Evolutionary conservation across 2,797 vertebrate species (phyloP).

Genomic region (Poeciliopsis infans): DNA sequence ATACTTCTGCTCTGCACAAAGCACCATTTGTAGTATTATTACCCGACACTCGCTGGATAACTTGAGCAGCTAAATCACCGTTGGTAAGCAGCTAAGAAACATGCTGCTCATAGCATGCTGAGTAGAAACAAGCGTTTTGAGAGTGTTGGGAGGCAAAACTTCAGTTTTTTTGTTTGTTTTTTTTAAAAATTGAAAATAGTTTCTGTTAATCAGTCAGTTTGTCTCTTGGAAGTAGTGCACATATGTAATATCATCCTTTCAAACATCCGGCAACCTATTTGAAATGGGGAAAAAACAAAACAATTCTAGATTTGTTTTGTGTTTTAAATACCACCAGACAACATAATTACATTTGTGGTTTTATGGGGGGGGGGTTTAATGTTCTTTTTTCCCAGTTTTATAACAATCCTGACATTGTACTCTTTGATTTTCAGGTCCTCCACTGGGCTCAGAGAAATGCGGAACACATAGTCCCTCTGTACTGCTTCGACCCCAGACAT

Average conservation of each 20-base stretch:
- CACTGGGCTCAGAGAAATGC: slow-evolving; percentile 84
- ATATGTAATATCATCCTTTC: neutral
- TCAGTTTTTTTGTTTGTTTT: neutral
- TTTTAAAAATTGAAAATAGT: neutral
- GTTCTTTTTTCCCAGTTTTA: neutral
- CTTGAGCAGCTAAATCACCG: neutral
- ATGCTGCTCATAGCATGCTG: neutral
- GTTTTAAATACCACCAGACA: neutral
- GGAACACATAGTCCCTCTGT: slow-evolving; percentile 82
- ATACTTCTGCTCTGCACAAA: neutral
- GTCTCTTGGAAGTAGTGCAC: neutral
- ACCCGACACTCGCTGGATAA: neutral
- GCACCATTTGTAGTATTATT: neutral
- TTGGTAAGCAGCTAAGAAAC: neutral
- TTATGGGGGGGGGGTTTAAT: neutral
- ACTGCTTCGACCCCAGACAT: slow-evolving; percentile 87
- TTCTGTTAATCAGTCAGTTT: neutral
- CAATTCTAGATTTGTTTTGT: neutral
- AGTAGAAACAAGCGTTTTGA: neutral
- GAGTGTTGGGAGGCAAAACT: neutral
- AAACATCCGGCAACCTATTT: neutral
- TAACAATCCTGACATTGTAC: neutral
- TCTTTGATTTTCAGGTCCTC: slow-evolving; percentile 73
- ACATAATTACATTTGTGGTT: slow-evolving; percentile 3
- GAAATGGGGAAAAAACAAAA: neutral